Evolutionary conservation across 2,888 invertebrate genomes (phyloP).

Genomic region (Nipponacmea schrenckii): DNA sequence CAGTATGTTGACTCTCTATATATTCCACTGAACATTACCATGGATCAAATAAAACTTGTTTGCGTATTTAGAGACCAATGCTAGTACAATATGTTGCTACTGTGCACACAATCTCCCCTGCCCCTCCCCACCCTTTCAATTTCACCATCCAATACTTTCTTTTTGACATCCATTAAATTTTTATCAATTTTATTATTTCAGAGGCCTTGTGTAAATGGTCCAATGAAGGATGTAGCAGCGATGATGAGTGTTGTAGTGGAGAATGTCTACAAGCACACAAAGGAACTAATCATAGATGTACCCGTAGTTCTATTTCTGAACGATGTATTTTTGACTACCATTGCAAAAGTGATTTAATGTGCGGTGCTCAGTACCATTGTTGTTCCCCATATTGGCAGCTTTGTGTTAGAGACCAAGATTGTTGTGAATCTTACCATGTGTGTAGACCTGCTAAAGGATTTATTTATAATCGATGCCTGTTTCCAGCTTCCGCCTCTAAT

Average conservation of each 20-base stretch:
- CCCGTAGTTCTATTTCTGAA: conserved; percentile 38
- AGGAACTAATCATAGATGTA: conserved; percentile 48
- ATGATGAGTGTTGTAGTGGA: conserved; percentile 50
- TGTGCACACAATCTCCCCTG: no score
- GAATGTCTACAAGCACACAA: conserved; percentile 45
- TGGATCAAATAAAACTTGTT: no score
- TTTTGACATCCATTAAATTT: no score
- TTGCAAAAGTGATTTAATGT: conserved; percentile 45
- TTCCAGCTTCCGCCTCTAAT: conserved; percentile 24
- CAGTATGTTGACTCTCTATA: no score
- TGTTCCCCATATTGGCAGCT: conserved; percentile 56
- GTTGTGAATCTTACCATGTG: conserved; percentile 45
- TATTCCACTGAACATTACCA: no score
- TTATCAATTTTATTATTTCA: background rate
- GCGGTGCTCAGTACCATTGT: conserved; percentile 47
- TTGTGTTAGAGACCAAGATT: conserved; percentile 42
- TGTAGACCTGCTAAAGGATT: conserved; percentile 47
- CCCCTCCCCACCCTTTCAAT: no score
- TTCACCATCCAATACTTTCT: no score
- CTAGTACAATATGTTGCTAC: no score
- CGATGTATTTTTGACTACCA: conserved; percentile 52
- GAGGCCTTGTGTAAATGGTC: conserved; percentile 43
- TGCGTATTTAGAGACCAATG: no score
- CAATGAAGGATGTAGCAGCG: conserved; percentile 46
- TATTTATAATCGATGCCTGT: conserved; percentile 49